A percentile compares a stretch with the other conserved stretches of the same genome.
Evolutionary conservation across 2,888 invertebrate species (phyloP).

Genomic region (Brachyopa scutellaris): DNA sequence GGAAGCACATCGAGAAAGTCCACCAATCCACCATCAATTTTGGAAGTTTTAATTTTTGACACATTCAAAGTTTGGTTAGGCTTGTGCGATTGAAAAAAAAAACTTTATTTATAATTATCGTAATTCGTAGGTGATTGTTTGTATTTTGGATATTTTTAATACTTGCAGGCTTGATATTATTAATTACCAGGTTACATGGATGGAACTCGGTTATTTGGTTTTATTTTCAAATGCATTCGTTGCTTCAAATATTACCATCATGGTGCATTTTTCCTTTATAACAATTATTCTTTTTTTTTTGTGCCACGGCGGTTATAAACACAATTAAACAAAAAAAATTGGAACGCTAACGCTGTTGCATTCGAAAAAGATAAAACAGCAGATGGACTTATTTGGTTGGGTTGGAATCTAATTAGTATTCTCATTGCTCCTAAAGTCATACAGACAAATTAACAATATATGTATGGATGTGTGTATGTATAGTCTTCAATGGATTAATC

Average conservation of each 20-base stretch:
- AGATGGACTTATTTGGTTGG: conserved; percentile 62
- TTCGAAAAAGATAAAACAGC: conserved; percentile 17
- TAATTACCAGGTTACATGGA: conserved; percentile 1
- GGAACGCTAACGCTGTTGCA: conserved; percentile 26
- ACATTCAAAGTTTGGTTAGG: conserved; percentile 55
- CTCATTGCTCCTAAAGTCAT: conserved; percentile 20
- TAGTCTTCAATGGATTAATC: conserved; percentile 8
- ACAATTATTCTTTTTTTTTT: neutral
- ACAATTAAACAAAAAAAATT: conserved; percentile 8
- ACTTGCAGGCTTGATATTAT: neutral
- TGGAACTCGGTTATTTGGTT: conserved; percentile 8
- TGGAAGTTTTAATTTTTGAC: conserved; percentile 68
- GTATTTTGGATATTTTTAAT: conserved; percentile 13
- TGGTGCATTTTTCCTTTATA: neutral
- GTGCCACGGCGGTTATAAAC: neutral
- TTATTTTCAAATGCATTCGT: conserved; percentile 25
- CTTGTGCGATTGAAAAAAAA: conserved; percentile 16
- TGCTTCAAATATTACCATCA: neutral
- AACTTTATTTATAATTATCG: conserved; percentile 6
- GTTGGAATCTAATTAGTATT: conserved; percentile 57
- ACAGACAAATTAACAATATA: conserved; percentile 17
- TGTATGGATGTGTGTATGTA: no score
- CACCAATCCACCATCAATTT: conserved; percentile 58
- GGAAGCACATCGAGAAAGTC: conserved; percentile 55
- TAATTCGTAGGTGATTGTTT: conserved; percentile 13